Conservation (phyloP, 2,113 vertebrate genomes). For the Poecilia latipinna region DNA sequence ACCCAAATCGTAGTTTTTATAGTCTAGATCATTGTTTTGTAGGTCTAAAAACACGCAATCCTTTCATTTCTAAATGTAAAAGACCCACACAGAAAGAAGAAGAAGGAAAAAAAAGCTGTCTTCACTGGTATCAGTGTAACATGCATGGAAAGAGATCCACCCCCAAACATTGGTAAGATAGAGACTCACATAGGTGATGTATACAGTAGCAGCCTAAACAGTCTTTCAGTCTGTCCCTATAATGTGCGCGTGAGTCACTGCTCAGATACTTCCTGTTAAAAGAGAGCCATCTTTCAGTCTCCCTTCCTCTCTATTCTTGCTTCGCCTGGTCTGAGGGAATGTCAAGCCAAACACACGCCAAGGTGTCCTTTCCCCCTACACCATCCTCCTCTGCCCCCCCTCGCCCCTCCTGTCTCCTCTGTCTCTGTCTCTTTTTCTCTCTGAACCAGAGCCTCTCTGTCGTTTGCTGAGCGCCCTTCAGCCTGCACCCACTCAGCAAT, state of each 20-base stretch:
- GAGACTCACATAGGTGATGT: slow-evolving; percentile 32
- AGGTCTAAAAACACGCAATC: too few relatives aligned
- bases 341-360: slow-evolving; percentile 64
- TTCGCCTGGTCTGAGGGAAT: slow-evolving; percentile 64
- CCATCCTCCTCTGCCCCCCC: not conserved
- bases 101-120: too few relatives aligned
- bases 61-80: too few relatives aligned
- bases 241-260: slow-evolving; percentile 65
- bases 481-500: slow-evolving; percentile 52
- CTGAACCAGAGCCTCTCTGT: slow-evolving; percentile 42
- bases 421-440: slow-evolving; percentile 26
- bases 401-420: slow-evolving; percentile 1
- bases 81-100: too few relatives aligned
- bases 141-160: not conserved
- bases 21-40: not conserved
- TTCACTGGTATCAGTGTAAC: slow-evolving; percentile 5
- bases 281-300: slow-evolving; percentile 63
- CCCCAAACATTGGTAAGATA: slow-evolving; percentile 16
- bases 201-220: slow-evolving; percentile 27
- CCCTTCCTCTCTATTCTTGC: slow-evolving; percentile 49
- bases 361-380: slow-evolving; percentile 59
- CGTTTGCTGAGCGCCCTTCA: slow-evolving; percentile 50
- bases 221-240: slow-evolving; percentile 33
- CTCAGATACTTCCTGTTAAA: slow-evolving; percentile 76
- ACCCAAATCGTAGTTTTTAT: too few relatives aligned